phyloP scores from a whole-genome alignment of 2,113 vertebrate species.

The Notiomystis cincta region DNA sequence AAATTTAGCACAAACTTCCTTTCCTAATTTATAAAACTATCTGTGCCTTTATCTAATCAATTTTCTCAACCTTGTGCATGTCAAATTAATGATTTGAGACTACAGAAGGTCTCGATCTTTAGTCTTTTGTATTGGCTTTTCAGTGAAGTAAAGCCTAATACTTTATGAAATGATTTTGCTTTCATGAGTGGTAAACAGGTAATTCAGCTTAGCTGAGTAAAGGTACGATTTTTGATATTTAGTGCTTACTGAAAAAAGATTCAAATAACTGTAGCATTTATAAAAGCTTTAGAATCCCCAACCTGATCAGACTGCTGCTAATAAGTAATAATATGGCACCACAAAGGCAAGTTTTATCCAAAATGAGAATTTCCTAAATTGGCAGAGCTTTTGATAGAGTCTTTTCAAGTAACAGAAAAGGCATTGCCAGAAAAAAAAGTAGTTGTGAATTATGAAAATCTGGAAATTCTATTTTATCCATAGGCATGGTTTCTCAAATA shows the following conservation, averaged over 20 bases:
- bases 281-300: slow-evolving; percentile 44
- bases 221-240: slow-evolving; percentile 63
- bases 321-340: background rate
- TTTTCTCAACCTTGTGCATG: background rate
- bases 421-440: background rate
- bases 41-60: background rate
- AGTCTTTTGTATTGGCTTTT: background rate
- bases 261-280: slow-evolving; percentile 54
- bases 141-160: slow-evolving; percentile 15
- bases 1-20: background rate
- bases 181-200: slow-evolving; percentile 40
- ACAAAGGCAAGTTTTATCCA: background rate
- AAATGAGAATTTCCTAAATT: background rate
- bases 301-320: background rate
- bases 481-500: background rate
- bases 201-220: slow-evolving; percentile 24
- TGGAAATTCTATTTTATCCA: background rate
- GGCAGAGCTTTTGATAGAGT: background rate
- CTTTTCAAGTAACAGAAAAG: background rate
- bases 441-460: background rate
- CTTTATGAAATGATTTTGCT: slow-evolving; percentile 51
- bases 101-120: background rate
- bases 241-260: slow-evolving; percentile 42
- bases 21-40: background rate
- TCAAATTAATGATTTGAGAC: background rate